A percentile compares a stretch with the other conserved stretches of the same genome.
Conservation (phyloP, 2,797 vertebrate genomes). For the Neoniphon sammara region DNA sequence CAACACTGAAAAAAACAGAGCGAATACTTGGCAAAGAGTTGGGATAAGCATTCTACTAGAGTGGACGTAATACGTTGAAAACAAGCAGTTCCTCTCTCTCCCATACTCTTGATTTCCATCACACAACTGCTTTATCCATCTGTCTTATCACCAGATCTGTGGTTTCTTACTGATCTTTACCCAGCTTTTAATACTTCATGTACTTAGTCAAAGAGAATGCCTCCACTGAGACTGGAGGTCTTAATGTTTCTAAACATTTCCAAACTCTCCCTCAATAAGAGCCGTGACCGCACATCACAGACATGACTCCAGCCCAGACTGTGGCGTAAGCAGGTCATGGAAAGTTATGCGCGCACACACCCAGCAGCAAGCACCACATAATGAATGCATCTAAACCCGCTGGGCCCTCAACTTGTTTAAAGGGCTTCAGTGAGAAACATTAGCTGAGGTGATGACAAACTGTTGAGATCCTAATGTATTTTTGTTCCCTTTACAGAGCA, state of each 20-base stretch:
- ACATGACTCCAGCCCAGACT: neutral
- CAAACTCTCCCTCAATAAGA: no score
- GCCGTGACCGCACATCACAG: no score
- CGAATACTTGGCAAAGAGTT: neutral
- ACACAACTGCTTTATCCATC: neutral
- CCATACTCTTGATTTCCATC: neutral
- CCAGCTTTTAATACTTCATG: neutral
- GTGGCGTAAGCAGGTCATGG: slow-evolving; percentile 7
- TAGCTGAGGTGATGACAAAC: no score
- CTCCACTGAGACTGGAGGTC: neutral
- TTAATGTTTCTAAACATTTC: no score
- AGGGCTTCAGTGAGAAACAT: no score
- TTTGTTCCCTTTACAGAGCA: slow-evolving; percentile 55
- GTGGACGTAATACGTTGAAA: neutral
- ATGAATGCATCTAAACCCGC: no score
- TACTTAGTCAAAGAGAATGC: neutral
- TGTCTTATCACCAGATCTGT: neutral
- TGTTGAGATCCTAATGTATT: slow-evolving; percentile 41
- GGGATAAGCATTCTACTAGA: neutral
- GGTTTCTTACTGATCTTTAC: no score
- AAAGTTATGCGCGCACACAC: neutral
- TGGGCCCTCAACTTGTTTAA: no score
- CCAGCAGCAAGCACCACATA: no score
- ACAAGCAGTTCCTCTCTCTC: slow-evolving; percentile 2
- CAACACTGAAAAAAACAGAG: neutral